Percentiles rank a stretch among this genome's conserved stretches.
phyloP scores from a whole-genome alignment of 1,140 invertebrate species.

The Bombus picipes region DNA sequence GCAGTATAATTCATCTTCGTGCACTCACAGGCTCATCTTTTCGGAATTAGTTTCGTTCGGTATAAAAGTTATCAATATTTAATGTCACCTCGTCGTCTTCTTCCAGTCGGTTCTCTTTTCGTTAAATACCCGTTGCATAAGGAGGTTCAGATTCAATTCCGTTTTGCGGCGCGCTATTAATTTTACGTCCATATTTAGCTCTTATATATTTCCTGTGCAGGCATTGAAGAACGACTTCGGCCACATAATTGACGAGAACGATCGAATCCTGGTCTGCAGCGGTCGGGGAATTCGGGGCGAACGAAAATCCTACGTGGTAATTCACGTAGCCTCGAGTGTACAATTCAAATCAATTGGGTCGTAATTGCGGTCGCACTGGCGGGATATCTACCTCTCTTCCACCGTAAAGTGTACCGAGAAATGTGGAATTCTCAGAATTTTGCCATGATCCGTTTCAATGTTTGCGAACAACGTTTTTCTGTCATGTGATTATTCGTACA shows the following conservation, averaged over 20 bases:
- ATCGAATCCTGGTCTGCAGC: not conserved
- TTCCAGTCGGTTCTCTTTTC: not conserved
- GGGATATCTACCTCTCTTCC: constrained; percentile 10
- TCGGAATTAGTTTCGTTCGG: not conserved
- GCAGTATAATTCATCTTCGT: not conserved
- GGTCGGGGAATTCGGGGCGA: constrained; percentile 13
- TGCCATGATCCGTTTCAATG: not conserved
- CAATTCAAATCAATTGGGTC: constrained; percentile 57
- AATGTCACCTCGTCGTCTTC: not conserved
- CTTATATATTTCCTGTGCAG: not conserved
- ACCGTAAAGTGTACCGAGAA: constrained; percentile 25
- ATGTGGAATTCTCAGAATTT: constrained; percentile 31
- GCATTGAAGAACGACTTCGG: not conserved
- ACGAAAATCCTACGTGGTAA: not conserved
- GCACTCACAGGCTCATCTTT: not conserved
- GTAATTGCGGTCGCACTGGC: constrained; percentile 45
- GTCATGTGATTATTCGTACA: not conserved
- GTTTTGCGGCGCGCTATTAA: not conserved
- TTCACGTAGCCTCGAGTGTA: constrained; percentile 15
- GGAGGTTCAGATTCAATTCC: not conserved
- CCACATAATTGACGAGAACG: constrained; percentile 8
- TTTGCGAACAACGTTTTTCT: not conserved
- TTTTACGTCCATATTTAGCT: constrained; percentile 17
- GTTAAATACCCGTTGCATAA: not conserved
- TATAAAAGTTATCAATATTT: not conserved